These are phyloP conservation scores for Neodiprion pinetum DNA, from an alignment of 1,140 invertebrate genomes.

Conservation along the genomic window DNA sequence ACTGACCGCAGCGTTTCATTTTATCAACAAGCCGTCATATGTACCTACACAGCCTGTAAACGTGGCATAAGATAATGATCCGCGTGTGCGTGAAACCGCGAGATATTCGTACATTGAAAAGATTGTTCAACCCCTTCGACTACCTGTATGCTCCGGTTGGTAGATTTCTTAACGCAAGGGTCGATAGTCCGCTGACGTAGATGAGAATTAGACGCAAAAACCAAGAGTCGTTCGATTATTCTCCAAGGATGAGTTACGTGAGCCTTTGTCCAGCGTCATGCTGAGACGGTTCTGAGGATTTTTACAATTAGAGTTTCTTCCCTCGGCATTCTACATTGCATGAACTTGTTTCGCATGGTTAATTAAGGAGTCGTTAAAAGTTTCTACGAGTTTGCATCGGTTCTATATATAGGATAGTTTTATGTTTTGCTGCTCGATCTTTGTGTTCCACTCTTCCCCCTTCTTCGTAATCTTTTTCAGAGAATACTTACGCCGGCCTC, in stretches of 20 bases:
- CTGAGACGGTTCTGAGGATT: background rate
- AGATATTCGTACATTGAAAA: too few relatives aligned
- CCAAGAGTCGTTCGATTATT: too few relatives aligned
- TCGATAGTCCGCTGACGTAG: too few relatives aligned
- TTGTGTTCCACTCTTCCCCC: background rate
- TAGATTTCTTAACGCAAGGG: too few relatives aligned
- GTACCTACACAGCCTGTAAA: too few relatives aligned
- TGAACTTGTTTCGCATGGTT: background rate
- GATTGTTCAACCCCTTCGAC: too few relatives aligned
- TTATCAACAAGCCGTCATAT: background rate
- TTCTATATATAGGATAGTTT: slow-evolving; percentile 1
- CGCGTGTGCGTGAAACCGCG: too few relatives aligned
- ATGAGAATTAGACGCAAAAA: too few relatives aligned
- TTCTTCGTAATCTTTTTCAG: background rate
- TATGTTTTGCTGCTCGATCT: slow-evolving; percentile 5
- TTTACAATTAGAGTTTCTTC: background rate
- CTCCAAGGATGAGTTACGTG: background rate
- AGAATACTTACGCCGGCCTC: background rate
- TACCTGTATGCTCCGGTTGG: too few relatives aligned
- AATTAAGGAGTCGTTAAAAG: slow-evolving; percentile 5
- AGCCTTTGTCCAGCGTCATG: background rate
- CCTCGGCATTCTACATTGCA: background rate
- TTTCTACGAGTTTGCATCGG: background rate
- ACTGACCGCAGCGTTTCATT: background rate
- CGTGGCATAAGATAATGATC: too few relatives aligned